Evolutionary conservation across 2,797 vertebrate species (phyloP).

Genomic region (Harpagifer antarcticus): DNA sequence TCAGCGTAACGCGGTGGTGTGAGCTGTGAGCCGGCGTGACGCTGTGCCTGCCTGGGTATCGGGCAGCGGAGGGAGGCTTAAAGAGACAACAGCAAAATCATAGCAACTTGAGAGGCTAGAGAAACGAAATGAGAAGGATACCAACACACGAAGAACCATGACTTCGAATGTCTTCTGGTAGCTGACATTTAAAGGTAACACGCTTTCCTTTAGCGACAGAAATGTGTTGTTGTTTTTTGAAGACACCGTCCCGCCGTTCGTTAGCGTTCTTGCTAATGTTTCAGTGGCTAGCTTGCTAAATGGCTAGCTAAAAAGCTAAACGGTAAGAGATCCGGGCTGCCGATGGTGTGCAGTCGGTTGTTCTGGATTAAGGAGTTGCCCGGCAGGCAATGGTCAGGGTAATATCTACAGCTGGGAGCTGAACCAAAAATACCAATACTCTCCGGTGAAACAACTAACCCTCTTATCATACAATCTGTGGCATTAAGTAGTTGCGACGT

Average conservation of each 20-base stretch:
- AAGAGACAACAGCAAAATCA: slow-evolving; percentile 85
- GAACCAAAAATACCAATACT: slow-evolving; percentile 42
- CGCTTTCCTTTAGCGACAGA: neutral
- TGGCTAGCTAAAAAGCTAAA: slow-evolving; percentile 69
- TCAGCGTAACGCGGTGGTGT: slow-evolving; percentile 51
- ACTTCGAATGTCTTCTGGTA: slow-evolving; percentile 59
- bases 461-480: neutral
- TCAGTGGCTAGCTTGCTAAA: slow-evolving; percentile 70
- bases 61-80: slow-evolving; percentile 81
- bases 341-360: slow-evolving; percentile 64
- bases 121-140: slow-evolving; percentile 63
- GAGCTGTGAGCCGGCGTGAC: slow-evolving; percentile 70
- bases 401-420: slow-evolving; percentile 48
- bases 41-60: slow-evolving; percentile 69
- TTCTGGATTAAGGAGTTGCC: slow-evolving; percentile 86
- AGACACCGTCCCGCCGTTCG: slow-evolving; percentile 40
- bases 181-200: slow-evolving; percentile 75
- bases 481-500: slow-evolving; percentile 23
- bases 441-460: slow-evolving; percentile 49
- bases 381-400: slow-evolving; percentile 69
- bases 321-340: slow-evolving; percentile 63
- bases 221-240: slow-evolving; percentile 16
- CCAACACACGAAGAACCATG: slow-evolving; percentile 66
- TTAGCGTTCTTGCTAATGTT: slow-evolving; percentile 51
- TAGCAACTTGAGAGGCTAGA: slow-evolving; percentile 73